Base-by-base conservation (phyloP, 2,113 vertebrate genomes). In the Gopherus evgoodei region DNA sequence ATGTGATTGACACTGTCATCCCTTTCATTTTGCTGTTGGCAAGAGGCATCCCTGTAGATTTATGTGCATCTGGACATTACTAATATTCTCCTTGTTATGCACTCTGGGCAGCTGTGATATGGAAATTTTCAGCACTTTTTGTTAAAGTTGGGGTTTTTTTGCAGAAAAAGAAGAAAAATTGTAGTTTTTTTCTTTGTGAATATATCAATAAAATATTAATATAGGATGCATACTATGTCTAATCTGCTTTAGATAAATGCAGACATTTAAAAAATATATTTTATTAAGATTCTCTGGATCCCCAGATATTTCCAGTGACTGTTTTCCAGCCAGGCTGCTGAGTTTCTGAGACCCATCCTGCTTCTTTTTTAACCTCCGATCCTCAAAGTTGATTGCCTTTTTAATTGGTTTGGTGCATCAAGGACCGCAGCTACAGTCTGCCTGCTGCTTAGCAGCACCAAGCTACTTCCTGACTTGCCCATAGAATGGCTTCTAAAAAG, bases 1-100 rank as follows among this genome's bases (percentile, higher is more conserved):
- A 98, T 98, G 97, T 98, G 98, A 99, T 98, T 98, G 98, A 98
- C 98, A 98, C 93, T 98, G 98, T 98, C 98, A 98, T 98, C 94
- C 83, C 95, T 98, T 98, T 98, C 97, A 98, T 98, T 98, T 98
- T 98, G 97, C 98, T 98, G 89, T 97, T 98, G 98, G 98, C 97
- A 98, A 98, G 97, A 97, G 96, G 93, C 96, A 97, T 98, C 98
- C 98, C 98, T 98, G 94, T 97, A 98, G 98, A 98, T 98, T 97
- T 98, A 97, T 96, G 94, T 98, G 97, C 98, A 98, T 98, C 98
- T 98, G 98, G 98, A 98, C 98, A 98, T 97, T 98, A 97, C 98
- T 98, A 98, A 98, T 98, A 98, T 97, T 97, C 97, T 98, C 90
- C 98, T 98, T 98, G 97, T 98, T 98, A 98, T 97, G 97, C 95